Evolutionary conservation across 1,140 invertebrate species (phyloP).

Genomic region (Brachionus koreanus): DNA sequence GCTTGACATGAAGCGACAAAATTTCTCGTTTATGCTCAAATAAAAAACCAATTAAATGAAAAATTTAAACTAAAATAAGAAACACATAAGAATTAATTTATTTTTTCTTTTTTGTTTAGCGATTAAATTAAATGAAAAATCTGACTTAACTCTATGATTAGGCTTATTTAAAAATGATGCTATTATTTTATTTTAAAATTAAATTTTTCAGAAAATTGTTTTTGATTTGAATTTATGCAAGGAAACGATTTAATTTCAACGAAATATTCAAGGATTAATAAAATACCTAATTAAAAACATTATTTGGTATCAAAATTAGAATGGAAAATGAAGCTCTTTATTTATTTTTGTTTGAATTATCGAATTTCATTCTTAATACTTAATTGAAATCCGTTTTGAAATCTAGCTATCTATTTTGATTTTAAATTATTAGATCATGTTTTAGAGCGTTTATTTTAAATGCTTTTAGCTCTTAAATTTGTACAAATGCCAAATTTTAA

Average conservation of each 20-base stretch:
- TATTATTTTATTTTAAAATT: background rate
- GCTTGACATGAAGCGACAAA: background rate
- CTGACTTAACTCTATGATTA: background rate
- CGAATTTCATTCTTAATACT: background rate
- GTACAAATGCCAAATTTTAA: background rate
- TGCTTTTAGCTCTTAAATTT: background rate
- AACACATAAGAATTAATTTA: background rate
- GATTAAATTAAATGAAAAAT: background rate
- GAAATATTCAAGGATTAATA: background rate
- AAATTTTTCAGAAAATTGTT: background rate
- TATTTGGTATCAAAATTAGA: background rate
- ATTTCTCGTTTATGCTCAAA: background rate
- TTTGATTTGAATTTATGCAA: background rate
- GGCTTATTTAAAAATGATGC: background rate
- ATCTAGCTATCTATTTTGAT: background rate
- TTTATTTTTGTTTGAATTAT: background rate
- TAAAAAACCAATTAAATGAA: background rate
- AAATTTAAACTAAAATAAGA: background rate
- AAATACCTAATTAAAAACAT: background rate
- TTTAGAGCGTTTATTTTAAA: background rate
- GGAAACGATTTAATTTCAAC: background rate
- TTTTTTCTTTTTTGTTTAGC: background rate
- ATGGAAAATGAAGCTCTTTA: background rate
- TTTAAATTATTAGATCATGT: background rate
- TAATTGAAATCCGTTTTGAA: background rate